Base-by-base conservation (phyloP, 2,113 vertebrate genomes). In the Monarcha castaneiventris region DNA sequence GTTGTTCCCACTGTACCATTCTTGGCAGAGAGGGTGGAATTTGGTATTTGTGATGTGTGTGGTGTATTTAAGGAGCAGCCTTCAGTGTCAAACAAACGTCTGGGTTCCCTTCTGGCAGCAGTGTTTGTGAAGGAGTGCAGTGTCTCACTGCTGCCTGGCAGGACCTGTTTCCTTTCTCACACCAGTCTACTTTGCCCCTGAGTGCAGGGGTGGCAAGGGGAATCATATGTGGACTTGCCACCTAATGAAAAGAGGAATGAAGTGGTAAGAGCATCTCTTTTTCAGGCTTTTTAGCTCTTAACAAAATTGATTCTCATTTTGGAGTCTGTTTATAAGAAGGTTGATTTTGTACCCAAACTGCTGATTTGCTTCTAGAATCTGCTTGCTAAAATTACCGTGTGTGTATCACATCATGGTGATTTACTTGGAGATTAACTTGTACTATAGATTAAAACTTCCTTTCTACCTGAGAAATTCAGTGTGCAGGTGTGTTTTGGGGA, bases 71-170 rank as follows among this genome's bases (percentile, higher is more conserved):
- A 55, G 35, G 33, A 77, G 52, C 35, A 18, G 19, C 7, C 13
- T n/a, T 84, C 11, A 15, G 20, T 9, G 23, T 51, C n/a, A 73
- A 6, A 27, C 13, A 13, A 55, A 64, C 18, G 11, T 62, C 26
- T 56, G 30, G 4, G 33, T 56, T 79, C 26, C 39, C 16, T 93
- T 73, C 56, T 3, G 16, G 39, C 44, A 51, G 35, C 15, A 55
- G 23, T 41, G 54, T 16, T 80, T 63, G 14, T 73, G 67, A 27
- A 51, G 55, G 33, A 85, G 18, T 77, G 20, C 0, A 1, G 18
- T 27, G 21, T 79, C 27, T 86, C 2, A 2, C 39, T 0, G 0
- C 26, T 63, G 33, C 56, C 30, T 3, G 8, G 25, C 4, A 5
- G 35, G 13, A 49, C 25, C 10, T 0, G 0, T 66, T 64, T n/a